Base-by-base conservation (phyloP, 1,140 invertebrate species). In the Panulirus ornatus region DNA sequence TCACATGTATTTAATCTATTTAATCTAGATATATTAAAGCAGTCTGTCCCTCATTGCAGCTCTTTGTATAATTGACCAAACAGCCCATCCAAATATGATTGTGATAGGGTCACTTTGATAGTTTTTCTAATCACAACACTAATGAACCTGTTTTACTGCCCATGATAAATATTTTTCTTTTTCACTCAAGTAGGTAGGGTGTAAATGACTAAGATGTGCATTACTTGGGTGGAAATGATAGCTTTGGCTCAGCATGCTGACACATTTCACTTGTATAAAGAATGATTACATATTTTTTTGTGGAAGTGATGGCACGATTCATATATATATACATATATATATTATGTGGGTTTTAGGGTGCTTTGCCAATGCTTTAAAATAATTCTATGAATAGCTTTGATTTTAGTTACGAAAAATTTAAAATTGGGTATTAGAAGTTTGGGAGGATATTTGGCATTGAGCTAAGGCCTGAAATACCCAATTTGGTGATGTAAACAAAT, bases 201-300 rank as follows among this genome's bases (percentile, higher is more conserved):
- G 36, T 75, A 27, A 44, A 44, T 30, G n/a, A 8, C 9, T 27
- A 30, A 0, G 27, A 42, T 51, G 42, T 44, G 19, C 27, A 79
- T 79, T 27, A 14, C 30, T 51, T 44, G 27, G 27, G 44, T 34
- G 19, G 27, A 44, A 27, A 47, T 22, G 14, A 3, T 36, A 27
- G n/a, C 38, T 79, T 51, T 79, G 44, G 42, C 76, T 79, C 22
- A 51, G 76, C 76, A 51, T 79, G 27, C 40, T 79, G 40, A 40
- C 11, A 40, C 16, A 44, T 44, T 75, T 75, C 71, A 8, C 40
- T 75, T 75, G 36, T 75, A 75, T 40, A 75, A 40, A 75, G 71
- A 75, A 2, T 14, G 34, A 75, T 38, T 19, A 75, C 38, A 22
- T 75, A 44, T 75, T 75, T 38, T 54, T 73, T 73, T 75, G 14